phyloP scores from a whole-genome alignment of 30 jellyfish, hydroid and myxozoan species.

The Chrysaora quinquecirrha region DNA sequence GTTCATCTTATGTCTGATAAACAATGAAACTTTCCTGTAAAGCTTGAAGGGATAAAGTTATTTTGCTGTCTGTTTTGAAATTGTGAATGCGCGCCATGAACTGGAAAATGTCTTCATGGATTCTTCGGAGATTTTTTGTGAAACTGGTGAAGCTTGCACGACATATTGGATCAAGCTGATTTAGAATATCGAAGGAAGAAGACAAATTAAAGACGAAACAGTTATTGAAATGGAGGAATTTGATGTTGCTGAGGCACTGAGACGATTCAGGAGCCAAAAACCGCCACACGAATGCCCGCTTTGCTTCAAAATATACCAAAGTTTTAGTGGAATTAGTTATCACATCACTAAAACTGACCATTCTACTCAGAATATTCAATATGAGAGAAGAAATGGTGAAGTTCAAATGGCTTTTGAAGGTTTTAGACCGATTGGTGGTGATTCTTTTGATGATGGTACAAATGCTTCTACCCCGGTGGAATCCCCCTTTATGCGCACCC shows the following conservation, averaged over 20 bases:
- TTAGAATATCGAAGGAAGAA: background rate
- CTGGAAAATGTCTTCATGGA: background rate
- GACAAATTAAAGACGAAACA: background rate
- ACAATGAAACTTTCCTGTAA: too few species aligned
- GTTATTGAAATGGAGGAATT: constrained; percentile 49
- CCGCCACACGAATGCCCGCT: constrained; percentile 95
- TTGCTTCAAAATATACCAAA: constrained; percentile 87
- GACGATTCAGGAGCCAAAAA: constrained; percentile 59
- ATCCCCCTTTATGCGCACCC: constrained; percentile 87
- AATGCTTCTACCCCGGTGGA: constrained; percentile 68
- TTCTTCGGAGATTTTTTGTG: background rate
- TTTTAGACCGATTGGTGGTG: constrained; percentile 73
- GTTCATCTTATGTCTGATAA: too few species aligned
- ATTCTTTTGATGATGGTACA: constrained; percentile 50
- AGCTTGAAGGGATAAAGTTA: background rate
- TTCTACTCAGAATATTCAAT: constrained; percentile 58
- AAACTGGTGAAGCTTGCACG: background rate
- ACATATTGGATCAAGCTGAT: constrained; percentile 3
- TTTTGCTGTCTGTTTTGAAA: background rate
- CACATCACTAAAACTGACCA: constrained; percentile 88
- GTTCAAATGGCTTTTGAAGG: constrained; percentile 69
- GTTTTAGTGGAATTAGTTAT: constrained; percentile 93
- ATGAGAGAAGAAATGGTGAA: constrained; percentile 61
- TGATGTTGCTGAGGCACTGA: constrained; percentile 65
- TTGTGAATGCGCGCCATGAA: constrained; percentile 10